Evolutionary conservation across 2,888 invertebrate species (phyloP), one percentile per base, ranked within the genome.

Genomic region (Microplitis deprimator): DNA sequence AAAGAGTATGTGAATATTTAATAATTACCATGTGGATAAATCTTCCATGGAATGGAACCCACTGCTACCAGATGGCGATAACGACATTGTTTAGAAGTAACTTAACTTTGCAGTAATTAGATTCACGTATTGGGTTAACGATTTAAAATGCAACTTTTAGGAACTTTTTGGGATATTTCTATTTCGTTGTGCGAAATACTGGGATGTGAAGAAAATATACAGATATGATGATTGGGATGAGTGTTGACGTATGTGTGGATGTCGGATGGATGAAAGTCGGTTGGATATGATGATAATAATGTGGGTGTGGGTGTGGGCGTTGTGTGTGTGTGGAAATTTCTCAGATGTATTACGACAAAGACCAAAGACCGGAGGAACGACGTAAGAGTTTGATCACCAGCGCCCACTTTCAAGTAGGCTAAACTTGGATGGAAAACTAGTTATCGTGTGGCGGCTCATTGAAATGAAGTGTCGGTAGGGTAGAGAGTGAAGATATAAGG

Each of bases 11-110:
- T n/a, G 29, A 16, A 41, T 59, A 13, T 17, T 16, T 59, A 68
- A 62, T 68, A 41, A n/a, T 68, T 69, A 60, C 62, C 83, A 81
- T 67, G 82, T 78, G 71, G 83, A 80, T 38, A 82, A 77, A 79
- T 83, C 83, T 71, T 80, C 83, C 75, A 81, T 79, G 38, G 83
- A 85, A 78, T 82, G 81, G 68, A 84, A 83, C 75, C 81, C 82
- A 75, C 83, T 84, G 77, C 82, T 82, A 67, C 78, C 80, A 67
- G 83, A 83, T 79, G 81, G 79, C 77, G 83, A 82, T 75, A 83
- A 75, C 79, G 85, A 84, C 84, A 85, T 83, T 39, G 67, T 60
- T 64, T 41, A 6, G 17, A 59, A n/a, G 68, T 20, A 41, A 68
- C 41, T 41, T 8, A 68, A 17, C 50, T 41, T 68, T 68, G 29